Conservation (phyloP, 2,113 vertebrate genomes). For the Notechis scutatus region DNA sequence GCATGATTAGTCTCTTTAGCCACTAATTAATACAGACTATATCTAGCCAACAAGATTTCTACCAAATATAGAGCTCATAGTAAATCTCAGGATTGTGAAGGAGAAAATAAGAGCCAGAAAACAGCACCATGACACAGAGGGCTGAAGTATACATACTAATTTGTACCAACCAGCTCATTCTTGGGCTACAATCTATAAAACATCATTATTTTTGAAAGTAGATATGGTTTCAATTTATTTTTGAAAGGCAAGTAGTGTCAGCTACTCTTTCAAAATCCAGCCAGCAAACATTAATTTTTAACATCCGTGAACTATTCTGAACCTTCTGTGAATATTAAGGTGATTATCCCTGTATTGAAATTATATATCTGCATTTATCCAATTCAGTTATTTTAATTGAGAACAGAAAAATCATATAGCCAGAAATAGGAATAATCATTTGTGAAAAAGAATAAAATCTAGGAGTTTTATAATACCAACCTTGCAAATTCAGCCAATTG, state of each 20-base stretch:
- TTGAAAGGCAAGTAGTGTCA: neutral
- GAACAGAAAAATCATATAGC: neutral
- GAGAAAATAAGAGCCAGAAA: neutral
- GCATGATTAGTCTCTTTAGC: no score
- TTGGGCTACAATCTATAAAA: neutral
- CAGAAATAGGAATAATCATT: neutral
- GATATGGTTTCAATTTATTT: neutral
- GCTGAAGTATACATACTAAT: neutral
- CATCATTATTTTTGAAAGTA: no score
- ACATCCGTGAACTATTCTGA: neutral
- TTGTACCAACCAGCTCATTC: neutral
- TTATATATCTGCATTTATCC: neutral
- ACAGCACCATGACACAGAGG: neutral
- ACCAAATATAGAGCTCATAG: neutral
- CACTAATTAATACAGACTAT: neutral
- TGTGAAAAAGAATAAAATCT: neutral
- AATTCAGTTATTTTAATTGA: neutral
- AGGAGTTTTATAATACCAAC: conserved; percentile 66
- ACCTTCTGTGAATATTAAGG: neutral
- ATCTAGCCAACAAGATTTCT: neutral
- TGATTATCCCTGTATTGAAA: neutral
- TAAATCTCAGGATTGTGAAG: neutral
- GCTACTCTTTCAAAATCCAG: neutral
- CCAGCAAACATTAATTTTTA: neutral
- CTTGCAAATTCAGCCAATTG: conserved; percentile 97